phyloP scores from a whole-genome alignment of 2,888 invertebrate genomes.

The Dryomyza anilis region DNA sequence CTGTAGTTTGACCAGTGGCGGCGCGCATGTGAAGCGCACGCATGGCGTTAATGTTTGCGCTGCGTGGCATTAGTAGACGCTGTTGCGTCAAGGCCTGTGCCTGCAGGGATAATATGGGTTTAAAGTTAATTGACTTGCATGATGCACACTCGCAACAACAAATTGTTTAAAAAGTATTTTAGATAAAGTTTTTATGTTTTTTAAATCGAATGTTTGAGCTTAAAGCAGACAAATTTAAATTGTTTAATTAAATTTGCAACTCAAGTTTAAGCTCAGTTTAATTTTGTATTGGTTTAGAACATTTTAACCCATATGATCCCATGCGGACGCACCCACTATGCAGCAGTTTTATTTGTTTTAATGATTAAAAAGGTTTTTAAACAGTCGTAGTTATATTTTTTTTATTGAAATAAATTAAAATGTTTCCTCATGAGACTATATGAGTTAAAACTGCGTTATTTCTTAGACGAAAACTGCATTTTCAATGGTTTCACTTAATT shows the following conservation, averaged over 20 bases:
- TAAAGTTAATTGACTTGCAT: too few relatives aligned
- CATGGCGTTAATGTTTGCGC: neutral
- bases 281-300: constrained; percentile 13
- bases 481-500: too few relatives aligned
- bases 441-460: too few relatives aligned
- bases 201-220: neutral
- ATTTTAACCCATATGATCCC: constrained; percentile 58
- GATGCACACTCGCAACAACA: constrained; percentile 3
- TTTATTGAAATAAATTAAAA: constrained; percentile 13
- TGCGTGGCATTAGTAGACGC: constrained; percentile 27
- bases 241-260: neutral
- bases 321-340: constrained; percentile 39
- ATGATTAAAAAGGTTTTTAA: neutral
- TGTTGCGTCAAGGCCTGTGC: constrained; percentile 38
- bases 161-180: constrained; percentile 26
- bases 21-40: constrained; percentile 32
- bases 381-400: constrained; percentile 36
- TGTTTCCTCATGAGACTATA: constrained; percentile 51
- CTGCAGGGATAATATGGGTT: constrained; percentile 58
- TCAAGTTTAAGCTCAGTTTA: constrained; percentile 15
- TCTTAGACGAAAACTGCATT: too few relatives aligned
- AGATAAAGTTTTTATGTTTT: constrained; percentile 7
- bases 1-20: neutral
- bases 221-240: neutral
- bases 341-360: constrained; percentile 33